These are phyloP conservation scores for Exocentrus adspersus DNA, from an alignment of 2,888 invertebrate genomes.

Conservation along the genomic window DNA sequence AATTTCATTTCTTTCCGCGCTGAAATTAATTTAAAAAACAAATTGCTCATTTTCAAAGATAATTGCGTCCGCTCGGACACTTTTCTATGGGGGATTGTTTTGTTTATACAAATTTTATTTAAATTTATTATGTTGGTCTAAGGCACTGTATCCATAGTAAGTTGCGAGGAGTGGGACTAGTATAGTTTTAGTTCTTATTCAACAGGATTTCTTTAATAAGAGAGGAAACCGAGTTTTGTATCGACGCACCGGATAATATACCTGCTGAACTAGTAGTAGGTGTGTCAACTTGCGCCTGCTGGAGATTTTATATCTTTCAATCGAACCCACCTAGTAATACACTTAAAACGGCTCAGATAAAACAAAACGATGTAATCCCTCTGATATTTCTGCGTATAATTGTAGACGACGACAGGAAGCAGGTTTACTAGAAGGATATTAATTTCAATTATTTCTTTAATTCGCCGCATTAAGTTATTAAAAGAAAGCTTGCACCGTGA, in stretches of 20 bases:
- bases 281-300: conserved; percentile 2
- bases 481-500: conserved; percentile 14
- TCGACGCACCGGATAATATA: not conserved
- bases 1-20: conserved; percentile 33
- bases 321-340: conserved; percentile 14
- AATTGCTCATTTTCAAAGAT: conserved; percentile 4
- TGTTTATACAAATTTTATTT: too few relatives aligned
- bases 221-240: not conserved
- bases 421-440: conserved; percentile 29
- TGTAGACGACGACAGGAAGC: conserved; percentile 36
- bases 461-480: conserved; percentile 28
- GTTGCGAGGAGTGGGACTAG: too few relatives aligned
- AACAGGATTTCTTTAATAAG: too few relatives aligned
- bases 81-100: not conserved
- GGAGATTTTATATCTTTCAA: conserved; percentile 10
- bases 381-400: conserved; percentile 32
- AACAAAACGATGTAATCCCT: conserved; percentile 28
- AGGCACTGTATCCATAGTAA: too few relatives aligned
- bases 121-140: too few relatives aligned
- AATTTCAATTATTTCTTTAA: conserved; percentile 30
- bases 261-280: conserved; percentile 5
- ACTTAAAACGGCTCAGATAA: conserved; percentile 11
- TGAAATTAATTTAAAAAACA: conserved; percentile 38
- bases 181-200: too few relatives aligned
- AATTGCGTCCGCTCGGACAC: not conserved